Conservation (phyloP, 2,113 vertebrate species). For the Anas platyrhynchos region DNA sequence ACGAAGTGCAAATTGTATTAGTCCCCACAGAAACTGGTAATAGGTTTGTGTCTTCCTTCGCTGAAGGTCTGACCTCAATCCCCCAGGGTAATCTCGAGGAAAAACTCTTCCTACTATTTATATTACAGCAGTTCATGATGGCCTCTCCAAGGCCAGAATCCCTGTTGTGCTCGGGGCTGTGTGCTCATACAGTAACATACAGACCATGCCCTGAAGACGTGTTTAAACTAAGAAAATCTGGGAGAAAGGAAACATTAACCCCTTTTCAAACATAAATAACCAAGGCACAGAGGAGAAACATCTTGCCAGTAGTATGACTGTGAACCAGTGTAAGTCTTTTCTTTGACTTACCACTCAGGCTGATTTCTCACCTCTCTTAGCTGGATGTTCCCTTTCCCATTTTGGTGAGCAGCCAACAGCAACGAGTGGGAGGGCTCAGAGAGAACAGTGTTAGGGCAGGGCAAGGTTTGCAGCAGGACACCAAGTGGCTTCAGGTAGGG, state of each 20-base stretch:
- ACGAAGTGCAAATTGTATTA: constrained; percentile 70
- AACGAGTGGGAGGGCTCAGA: neutral
- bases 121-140: neutral
- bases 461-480: rapidly evolving
- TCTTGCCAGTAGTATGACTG: neutral
- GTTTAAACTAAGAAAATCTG: neutral
- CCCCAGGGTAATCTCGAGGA: constrained; percentile 35
- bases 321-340: neutral
- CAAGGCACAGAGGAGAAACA: neutral
- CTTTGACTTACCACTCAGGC: neutral
- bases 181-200: neutral
- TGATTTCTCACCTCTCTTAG: neutral
- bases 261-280: neutral
- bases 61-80: constrained; percentile 54
- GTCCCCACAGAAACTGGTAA: constrained; percentile 64
- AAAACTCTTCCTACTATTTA: constrained; percentile 42
- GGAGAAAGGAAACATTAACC: neutral
- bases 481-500: neutral
- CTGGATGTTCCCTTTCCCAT: neutral
- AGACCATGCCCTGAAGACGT: neutral
- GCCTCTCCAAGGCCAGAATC: neutral
- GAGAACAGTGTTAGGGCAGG: neutral
- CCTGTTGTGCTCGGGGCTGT: neutral
- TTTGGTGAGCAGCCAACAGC: neutral
- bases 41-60: constrained; percentile 54